Evolutionary conservation across 2,888 invertebrate species (phyloP), one percentile per base, ranked within the genome.

Genomic region (Lasioglossum zephyrum): DNA sequence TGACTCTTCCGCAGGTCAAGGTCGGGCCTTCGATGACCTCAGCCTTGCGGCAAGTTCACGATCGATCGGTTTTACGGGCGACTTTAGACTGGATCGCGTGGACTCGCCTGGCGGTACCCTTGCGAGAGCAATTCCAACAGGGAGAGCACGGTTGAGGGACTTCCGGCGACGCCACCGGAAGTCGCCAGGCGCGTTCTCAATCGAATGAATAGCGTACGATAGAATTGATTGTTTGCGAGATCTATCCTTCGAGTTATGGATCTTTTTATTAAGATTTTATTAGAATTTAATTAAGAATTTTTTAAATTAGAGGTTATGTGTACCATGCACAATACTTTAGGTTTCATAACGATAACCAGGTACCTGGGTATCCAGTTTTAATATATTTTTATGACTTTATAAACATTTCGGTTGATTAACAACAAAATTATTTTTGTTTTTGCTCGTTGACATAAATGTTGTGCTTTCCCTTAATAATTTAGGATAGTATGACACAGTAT

Each of bases 1-100:
- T 77, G 80, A 84, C 75, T 74, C 74, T 83, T 76, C 60, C 76
- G 41, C 74, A n/a, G 85, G 86, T 86, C 87, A 87, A 86, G 84
- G 87, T 49, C 75, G 76, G 26, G 44, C 57, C 75, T 44, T 63
- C 79, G 60, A 75, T 66, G 79, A 73, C 81, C 82, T 44, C 53
- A 69, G 57, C 79, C 77, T 88, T 88, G 79, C 39, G 63, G 53
- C 70, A 53, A 80, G 76, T 79, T 81, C 75, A 77, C 77, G 79
- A 85, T 84, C 78, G 80, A 78, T 75, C 85, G 74, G 69, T 82
- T 78, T 77, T 66, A 70, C 66, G 84, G 57, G n/a, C 36, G 76
- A 79, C 76, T 76, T 79, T 79, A 66, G 41, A 74, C 39, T 22
- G 53, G 63, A 81, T 77, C 66, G 22, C 18, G 31, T 31, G 39